These are phyloP conservation scores for Biston stratarius DNA, from an alignment of 2,888 invertebrate species.

Conservation along the genomic window DNA sequence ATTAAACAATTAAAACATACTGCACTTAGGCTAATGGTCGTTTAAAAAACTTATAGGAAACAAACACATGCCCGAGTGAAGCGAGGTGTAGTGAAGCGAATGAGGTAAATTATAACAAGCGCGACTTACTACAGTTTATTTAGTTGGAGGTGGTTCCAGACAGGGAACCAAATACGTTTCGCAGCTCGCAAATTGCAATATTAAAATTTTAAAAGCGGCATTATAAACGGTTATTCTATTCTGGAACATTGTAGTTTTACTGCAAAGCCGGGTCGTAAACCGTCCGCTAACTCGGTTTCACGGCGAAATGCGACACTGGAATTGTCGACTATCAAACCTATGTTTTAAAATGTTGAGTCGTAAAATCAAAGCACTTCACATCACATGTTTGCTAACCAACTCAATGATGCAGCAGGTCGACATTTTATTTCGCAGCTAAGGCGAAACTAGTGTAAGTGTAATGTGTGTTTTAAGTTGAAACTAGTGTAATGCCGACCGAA, in stretches of 20 bases:
- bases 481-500: not conserved
- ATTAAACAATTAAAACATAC: conserved; percentile 70
- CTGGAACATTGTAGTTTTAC: conserved; percentile 68
- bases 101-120: conserved; percentile 50
- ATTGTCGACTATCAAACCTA: conserved; percentile 28
- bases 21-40: conserved; percentile 60
- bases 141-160: conserved; percentile 20
- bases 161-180: conserved; percentile 51
- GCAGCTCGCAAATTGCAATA: conserved; percentile 68
- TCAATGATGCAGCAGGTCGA: conserved; percentile 9
- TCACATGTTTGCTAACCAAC: conserved; percentile 16
- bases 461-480: no score
- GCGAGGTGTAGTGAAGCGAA: conserved; percentile 34
- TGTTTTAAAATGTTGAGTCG: conserved; percentile 21
- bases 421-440: not conserved
- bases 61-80: conserved; percentile 52
- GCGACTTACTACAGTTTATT: conserved; percentile 8
- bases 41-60: conserved; percentile 55
- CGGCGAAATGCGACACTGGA: conserved; percentile 53
- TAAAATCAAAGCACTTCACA: conserved; percentile 21
- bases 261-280: conserved; percentile 63
- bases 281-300: conserved; percentile 47
- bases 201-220: conserved; percentile 73
- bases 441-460: not conserved
- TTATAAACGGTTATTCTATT: conserved; percentile 65